Conservation (phyloP, 2,888 invertebrate species). For the Drosophila multiciliata region DNA sequence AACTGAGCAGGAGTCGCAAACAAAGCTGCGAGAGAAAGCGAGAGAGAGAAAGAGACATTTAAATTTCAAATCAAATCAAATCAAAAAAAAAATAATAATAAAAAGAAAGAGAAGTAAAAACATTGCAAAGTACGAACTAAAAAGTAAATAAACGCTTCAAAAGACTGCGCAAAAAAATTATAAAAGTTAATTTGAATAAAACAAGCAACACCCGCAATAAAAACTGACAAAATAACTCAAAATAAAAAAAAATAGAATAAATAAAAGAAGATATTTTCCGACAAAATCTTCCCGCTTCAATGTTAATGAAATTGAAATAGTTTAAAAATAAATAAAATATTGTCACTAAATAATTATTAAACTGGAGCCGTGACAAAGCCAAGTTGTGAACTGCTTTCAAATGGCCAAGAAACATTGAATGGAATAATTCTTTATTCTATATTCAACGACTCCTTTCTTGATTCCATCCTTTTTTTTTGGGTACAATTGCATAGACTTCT, state of each 20-base stretch:
- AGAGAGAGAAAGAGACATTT: slow-evolving; percentile 12
- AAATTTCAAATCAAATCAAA: slow-evolving; percentile 22
- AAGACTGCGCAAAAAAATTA: background rate
- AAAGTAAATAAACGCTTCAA: slow-evolving; percentile 15
- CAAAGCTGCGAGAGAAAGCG: background rate
- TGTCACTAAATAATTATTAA: background rate
- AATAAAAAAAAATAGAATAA: background rate
- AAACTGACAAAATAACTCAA: slow-evolving; percentile 1
- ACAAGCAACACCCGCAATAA: slow-evolving; percentile 5
- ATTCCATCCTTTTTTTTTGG: background rate
- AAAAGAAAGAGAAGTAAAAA: background rate
- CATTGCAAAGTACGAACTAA: slow-evolving; percentile 2
- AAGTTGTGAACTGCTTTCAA: background rate
- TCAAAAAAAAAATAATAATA: slow-evolving; percentile 4
- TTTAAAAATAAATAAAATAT: background rate
- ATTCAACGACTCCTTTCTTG: background rate
- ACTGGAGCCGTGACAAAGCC: background rate
- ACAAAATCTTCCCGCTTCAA: background rate
- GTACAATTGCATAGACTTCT: background rate
- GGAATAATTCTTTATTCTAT: background rate
- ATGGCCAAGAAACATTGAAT: background rate
- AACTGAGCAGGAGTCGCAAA: background rate
- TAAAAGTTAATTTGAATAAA: slow-evolving; percentile 5
- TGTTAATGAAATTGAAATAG: background rate
- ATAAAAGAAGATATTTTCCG: background rate